Conservation (phyloP, 2,113 vertebrate species). For the Sinocyclocheilus grahami region DNA sequence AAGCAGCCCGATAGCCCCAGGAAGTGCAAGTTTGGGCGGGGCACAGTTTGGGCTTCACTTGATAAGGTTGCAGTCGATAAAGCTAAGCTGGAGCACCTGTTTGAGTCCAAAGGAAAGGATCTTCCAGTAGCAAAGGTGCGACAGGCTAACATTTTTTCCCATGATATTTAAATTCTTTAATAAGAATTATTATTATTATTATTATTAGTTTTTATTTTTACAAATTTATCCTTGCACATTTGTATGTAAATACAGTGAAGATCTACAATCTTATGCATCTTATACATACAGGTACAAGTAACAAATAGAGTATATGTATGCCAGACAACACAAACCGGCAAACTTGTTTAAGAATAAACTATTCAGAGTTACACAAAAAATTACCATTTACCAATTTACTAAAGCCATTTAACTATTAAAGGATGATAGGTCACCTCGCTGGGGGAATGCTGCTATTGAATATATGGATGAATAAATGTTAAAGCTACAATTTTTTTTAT, state of each 20-base stretch:
- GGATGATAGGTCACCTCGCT: too few species aligned
- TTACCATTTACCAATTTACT: neutral
- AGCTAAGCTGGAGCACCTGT: conserved; percentile 87
- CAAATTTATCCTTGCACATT: too few species aligned
- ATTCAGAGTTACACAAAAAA: neutral
- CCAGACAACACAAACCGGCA: neutral
- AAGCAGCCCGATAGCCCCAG: conserved; percentile 76
- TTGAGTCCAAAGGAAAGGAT: conserved; percentile 93
- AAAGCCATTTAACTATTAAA: neutral
- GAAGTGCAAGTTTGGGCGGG: conserved; percentile 78
- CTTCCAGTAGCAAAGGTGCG: conserved; percentile 83
- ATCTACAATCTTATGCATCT: too few species aligned
- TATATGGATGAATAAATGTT: too few species aligned
- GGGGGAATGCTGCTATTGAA: too few species aligned
- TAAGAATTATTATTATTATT: too few species aligned
- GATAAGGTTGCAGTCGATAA: conserved; percentile 85
- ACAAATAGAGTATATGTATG: neutral
- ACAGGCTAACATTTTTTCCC: too few species aligned
- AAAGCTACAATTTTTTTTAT: too few species aligned
- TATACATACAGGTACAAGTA: neutral
- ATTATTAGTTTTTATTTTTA: too few species aligned
- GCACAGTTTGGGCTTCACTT: conserved; percentile 89
- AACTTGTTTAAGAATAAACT: neutral
- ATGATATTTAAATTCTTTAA: neutral
- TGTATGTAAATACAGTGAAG: too few species aligned